Conservation (phyloP, 1,140 invertebrate genomes). For the Wiebesia pumilae region DNA sequence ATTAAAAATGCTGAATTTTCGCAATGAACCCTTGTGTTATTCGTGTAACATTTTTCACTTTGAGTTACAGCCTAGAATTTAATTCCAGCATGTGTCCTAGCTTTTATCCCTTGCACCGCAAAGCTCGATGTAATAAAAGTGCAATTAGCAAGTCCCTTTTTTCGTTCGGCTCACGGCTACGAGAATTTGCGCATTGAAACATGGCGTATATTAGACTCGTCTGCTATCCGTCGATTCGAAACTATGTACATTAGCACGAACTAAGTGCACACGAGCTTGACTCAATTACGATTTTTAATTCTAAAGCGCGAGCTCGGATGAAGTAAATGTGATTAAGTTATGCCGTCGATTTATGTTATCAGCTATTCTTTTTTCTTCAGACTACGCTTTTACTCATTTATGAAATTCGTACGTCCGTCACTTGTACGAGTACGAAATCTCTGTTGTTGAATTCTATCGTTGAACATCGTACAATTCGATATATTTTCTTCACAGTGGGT, state of each 20-base stretch:
- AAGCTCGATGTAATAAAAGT: not conserved
- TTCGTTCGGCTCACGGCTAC: not conserved
- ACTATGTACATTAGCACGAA: slow-evolving; percentile 1
- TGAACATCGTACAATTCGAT: no score
- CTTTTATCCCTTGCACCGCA: not conserved
- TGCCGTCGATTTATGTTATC: not conserved
- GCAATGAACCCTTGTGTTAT: not conserved
- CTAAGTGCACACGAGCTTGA: slow-evolving; percentile 15
- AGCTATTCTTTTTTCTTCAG: not conserved
- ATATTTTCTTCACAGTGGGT: no score
- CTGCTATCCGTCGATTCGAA: not conserved
- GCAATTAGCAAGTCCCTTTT: slow-evolving; percentile 12
- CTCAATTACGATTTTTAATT: slow-evolving; percentile 38
- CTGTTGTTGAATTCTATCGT: no score
- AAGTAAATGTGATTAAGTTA: not conserved
- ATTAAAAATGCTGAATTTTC: not conserved
- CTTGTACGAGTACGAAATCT: no score
- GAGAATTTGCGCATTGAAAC: not conserved
- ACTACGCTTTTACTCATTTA: not conserved
- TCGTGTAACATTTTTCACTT: not conserved
- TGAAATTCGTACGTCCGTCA: not conserved
- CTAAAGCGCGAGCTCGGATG: not conserved
- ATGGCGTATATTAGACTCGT: slow-evolving; percentile 17
- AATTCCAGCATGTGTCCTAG: not conserved
- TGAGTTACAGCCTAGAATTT: not conserved